Evolutionary conservation across 2,113 vertebrate genomes (phyloP), one percentile per base, ranked within the genome.

Genomic region (Notarius quadriscutis): DNA sequence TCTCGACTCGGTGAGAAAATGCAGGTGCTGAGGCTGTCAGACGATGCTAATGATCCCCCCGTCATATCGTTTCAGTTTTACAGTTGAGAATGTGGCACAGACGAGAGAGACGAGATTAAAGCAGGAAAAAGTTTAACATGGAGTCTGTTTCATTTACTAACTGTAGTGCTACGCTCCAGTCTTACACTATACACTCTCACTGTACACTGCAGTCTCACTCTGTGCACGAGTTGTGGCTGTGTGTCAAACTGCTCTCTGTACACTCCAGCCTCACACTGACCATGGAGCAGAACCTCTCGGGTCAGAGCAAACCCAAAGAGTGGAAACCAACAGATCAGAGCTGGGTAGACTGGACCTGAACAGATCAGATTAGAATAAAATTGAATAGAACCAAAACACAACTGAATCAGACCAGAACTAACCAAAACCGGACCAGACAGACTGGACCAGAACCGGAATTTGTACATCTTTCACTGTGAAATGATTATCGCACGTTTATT

Each of bases 21-120:
- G 96, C 94, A 96, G 96, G 96, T 96, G 95, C 94, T 92, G 93
- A 96, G 94, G 94, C 94, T 96, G 95, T 95, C 96, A 96, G 95
- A 96, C 96, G 95, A 96, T 95, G 95, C 96, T 96, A 20, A 55
- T 84, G 25, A 84, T 17, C 51, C 53, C 94, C 95, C 96, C 95
- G 96, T 96, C 96, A 96, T 95, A 94, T 93, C 94, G 95, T 95
- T 79, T n/a, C 79, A 51, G 22, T 79, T 65, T 53, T 63, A 0
- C 71, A 77, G 65, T 55, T 27, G 41, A 27, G 25, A 53, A 15
- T 20, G 25, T 50, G 53, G 20, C 20, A 51, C 48, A 5, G 11
- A 50, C 41, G 18, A n/a, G 77, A 75, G 18, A 53, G 48, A 78
- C 20, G 0, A 14, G 50, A 7, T 4, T 53, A n/a, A 14, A 55